phyloP scores from a whole-genome alignment of 2,113 vertebrate genomes.

The Tetrax tetrax region DNA sequence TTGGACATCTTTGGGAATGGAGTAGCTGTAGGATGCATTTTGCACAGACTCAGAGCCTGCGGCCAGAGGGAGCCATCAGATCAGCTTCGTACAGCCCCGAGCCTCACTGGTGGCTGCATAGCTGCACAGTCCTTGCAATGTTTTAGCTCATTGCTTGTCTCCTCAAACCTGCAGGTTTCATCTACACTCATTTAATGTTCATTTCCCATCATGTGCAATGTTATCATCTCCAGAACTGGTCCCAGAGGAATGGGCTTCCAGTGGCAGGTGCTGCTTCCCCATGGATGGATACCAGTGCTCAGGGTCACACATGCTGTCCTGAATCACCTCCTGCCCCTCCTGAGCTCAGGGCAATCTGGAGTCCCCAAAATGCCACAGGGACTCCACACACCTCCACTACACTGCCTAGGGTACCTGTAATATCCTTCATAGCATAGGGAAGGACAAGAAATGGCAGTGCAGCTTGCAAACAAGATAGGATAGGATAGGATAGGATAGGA shows the following conservation, averaged over 20 bases:
- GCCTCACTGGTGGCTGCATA: accelerated
- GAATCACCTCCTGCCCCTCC: background rate
- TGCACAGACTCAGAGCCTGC: background rate
- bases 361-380: background rate
- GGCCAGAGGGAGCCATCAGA: background rate
- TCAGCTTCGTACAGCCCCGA: background rate
- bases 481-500: no score
- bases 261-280: background rate
- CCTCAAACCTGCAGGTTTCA: background rate
- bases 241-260: background rate
- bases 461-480: background rate
- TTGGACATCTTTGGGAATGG: background rate
- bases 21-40: background rate
- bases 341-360: background rate
- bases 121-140: background rate
- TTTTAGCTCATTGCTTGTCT: background rate
- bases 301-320: accelerated
- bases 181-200: background rate
- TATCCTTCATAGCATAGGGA: background rate
- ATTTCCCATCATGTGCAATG: background rate
- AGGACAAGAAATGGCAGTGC: background rate
- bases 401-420: background rate
- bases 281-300: background rate
- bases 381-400: accelerated
- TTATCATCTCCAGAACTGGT: background rate